Evolutionary conservation across 1,140 invertebrate genomes (phyloP), one percentile per base, ranked within the genome.

Genomic region (Antheraea mylitta): DNA sequence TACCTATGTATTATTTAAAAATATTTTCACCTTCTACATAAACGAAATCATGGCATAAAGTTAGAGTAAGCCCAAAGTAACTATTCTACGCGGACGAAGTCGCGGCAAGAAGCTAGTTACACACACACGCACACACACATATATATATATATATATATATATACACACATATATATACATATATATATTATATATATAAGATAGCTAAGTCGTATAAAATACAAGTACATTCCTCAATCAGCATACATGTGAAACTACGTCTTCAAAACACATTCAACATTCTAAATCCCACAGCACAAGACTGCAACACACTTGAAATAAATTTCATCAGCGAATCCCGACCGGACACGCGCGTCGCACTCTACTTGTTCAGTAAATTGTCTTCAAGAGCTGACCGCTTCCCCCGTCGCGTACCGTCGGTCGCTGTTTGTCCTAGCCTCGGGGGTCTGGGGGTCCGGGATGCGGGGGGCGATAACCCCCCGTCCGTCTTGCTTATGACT

Each of bases 401-500:
- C 80, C 81, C 83, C 75, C 67, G 38, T 11, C 38, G 7, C 38
- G n/a, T n/a, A n/a, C n/a, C n/a, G n/a, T n/a, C n/a, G n/a, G n/a
- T 11, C 38, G 7, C 38, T 30, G 38, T 42, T 73, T 72, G 77
- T 78, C 75, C 80, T 4, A 30, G 22, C 22, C 22, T 30, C 22
- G 22, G 22, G 22, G 22, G 22, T 4, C 22, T 1, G 22, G 22
- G 22, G 22, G 22, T 30, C 22, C 22, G 22, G 4, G 22, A 4
- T 1, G 22, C 4, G 22, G 22, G n/a, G 22, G 1, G 22, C 22
- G 22, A 30, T 30, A n/a, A 30, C 22, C 22, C 22, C 85, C 85
- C 86, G 86, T 89, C 86, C 86, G 86, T 90, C 86, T 91, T 90
- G 88, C 86, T 87, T 89, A 90, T 92, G 91, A 92, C 79, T 92